phyloP scores from a whole-genome alignment of 2,113 vertebrate species.

The Laticauda laticaudata region DNA sequence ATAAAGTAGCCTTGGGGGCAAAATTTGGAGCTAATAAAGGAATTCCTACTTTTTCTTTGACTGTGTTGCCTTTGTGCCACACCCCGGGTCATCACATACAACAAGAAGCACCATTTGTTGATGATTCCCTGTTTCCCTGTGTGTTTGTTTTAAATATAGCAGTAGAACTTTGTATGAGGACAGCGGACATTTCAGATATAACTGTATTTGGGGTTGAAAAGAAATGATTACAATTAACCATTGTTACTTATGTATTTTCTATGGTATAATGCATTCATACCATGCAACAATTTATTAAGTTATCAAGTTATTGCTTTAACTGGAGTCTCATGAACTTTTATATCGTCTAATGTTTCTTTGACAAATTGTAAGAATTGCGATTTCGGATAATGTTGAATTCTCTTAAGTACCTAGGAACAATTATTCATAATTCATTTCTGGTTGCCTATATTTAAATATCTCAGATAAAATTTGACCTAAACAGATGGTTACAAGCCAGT shows the following conservation, averaged over 20 bases:
- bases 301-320: background rate
- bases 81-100: background rate
- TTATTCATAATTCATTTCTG: background rate
- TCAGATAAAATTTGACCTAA: background rate
- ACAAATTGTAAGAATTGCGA: background rate
- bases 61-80: too few relatives aligned
- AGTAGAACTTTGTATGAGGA: background rate
- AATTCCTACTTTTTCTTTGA: too few relatives aligned
- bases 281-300: background rate
- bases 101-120: background rate
- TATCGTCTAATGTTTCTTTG: background rate
- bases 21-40: too few relatives aligned
- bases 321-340: background rate
- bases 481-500: background rate
- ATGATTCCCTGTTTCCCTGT: background rate
- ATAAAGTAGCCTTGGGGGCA: too few relatives aligned
- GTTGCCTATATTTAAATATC: background rate
- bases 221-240: background rate
- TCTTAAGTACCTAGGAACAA: background rate
- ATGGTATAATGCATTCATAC: background rate
- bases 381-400: background rate
- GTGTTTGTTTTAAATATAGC: background rate
- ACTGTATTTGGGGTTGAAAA: background rate
- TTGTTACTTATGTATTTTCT: background rate
- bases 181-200: background rate